These are phyloP conservation scores for Cardinalis cardinalis DNA, from an alignment of 2,113 vertebrate species.

Conservation along the genomic window DNA sequence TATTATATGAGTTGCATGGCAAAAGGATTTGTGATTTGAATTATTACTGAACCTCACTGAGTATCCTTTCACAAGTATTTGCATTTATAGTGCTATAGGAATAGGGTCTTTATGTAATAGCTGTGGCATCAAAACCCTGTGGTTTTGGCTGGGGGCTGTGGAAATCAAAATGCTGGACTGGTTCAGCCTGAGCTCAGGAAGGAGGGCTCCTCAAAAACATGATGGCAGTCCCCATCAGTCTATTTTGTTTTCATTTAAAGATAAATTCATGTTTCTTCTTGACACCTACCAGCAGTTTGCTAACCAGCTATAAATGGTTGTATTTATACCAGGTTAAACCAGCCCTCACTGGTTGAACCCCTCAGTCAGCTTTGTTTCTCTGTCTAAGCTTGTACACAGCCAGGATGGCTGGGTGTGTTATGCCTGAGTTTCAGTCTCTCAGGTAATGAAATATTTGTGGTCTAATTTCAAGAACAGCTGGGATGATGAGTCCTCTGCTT, in stretches of 20 bases:
- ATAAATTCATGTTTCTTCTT: not conserved
- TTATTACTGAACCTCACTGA: conserved; percentile 57
- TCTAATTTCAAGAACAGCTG: not conserved
- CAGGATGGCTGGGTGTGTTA: not conserved
- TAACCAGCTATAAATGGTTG: not conserved
- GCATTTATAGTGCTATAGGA: conserved; percentile 51
- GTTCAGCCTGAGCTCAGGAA: not conserved
- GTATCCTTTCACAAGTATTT: conserved; percentile 48
- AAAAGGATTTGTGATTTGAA: conserved; percentile 70
- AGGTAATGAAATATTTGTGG: not conserved
- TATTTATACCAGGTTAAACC: not conserved
- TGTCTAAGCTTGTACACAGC: not conserved
- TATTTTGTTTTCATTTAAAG: not conserved
- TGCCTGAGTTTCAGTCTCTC: not conserved
- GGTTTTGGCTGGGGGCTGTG: not conserved
- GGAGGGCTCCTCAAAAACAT: not conserved
- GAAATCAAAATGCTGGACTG: not conserved
- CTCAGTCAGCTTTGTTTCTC: not conserved
- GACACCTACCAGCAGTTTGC: not conserved
- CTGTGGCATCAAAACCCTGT: not conserved
- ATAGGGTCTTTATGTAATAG: conserved; percentile 26
- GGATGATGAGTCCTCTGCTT: not conserved
- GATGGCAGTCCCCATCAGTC: not conserved
- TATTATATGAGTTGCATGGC: conserved; percentile 56
- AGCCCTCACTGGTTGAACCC: not conserved